Evolutionary conservation across 2,113 vertebrate species (phyloP).

Genomic region (Scytalopus superciliaris): DNA sequence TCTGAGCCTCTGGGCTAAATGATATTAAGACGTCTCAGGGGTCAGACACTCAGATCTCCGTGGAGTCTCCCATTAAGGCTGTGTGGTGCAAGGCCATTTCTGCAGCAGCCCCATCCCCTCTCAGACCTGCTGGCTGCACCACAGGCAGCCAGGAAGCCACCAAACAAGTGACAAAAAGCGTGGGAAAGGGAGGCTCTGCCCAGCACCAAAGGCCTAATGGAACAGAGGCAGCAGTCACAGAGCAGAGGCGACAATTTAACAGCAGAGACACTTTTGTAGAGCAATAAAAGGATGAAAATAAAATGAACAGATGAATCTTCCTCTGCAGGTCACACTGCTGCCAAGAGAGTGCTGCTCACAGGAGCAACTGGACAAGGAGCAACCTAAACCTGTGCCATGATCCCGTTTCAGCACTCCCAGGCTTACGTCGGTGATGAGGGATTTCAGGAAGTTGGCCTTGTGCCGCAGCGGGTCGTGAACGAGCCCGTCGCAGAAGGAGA

Average conservation of each 20-base stretch:
- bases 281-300: slow-evolving; percentile 4
- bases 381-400: not conserved
- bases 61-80: not conserved
- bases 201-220: not conserved
- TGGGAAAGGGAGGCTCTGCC: not conserved
- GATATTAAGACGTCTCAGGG: not conserved
- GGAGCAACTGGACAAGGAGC: not conserved
- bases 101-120: not conserved
- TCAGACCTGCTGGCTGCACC: not conserved
- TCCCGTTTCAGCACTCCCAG: not conserved
- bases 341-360: slow-evolving; percentile 23
- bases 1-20: not conserved
- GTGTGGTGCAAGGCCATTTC: not conserved
- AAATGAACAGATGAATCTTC: slow-evolving; percentile 53
- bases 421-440: slow-evolving; percentile 85
- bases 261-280: not conserved
- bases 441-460: slow-evolving; percentile 96
- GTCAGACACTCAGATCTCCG: fast-evolving
- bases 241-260: not conserved
- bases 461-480: slow-evolving; percentile 96
- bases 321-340: not conserved
- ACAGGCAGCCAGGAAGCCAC: not conserved
- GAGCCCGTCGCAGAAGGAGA: slow-evolving; percentile 96
- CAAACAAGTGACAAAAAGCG: not conserved
- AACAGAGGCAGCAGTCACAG: not conserved